Percentiles rank a stretch among this genome's conserved stretches.
These are phyloP conservation scores for Diachrysia chrysitis DNA, from an alignment of 2,888 invertebrate genomes.

Conservation along the genomic window DNA sequence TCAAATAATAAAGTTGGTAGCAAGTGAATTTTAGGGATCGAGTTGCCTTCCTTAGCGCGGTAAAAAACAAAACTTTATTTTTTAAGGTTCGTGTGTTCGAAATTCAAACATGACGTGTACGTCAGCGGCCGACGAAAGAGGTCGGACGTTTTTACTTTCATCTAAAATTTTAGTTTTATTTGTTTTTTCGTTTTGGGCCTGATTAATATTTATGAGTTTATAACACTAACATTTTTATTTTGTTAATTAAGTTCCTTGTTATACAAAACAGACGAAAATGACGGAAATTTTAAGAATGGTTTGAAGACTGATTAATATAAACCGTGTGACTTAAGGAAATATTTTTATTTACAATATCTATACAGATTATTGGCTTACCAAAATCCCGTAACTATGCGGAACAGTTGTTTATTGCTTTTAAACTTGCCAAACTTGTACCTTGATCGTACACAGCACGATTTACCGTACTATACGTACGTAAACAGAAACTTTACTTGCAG, in stretches of 20 bases:
- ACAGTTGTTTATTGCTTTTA: background rate
- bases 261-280: slow-evolving; percentile 30
- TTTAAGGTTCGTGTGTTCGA: slow-evolving; percentile 77
- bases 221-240: slow-evolving; percentile 29
- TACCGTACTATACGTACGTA: background rate
- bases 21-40: slow-evolving; percentile 88
- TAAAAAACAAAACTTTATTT: slow-evolving; percentile 70
- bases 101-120: slow-evolving; percentile 84
- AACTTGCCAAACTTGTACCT: background rate
- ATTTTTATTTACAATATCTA: too few species aligned
- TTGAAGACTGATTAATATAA: too few species aligned
- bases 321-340: too few species aligned
- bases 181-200: slow-evolving; percentile 43
- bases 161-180: slow-evolving; percentile 53
- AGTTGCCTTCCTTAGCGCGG: slow-evolving; percentile 77
- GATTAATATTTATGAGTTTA: slow-evolving; percentile 45
- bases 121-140: slow-evolving; percentile 81
- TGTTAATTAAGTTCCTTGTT: slow-evolving; percentile 40
- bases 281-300: slow-evolving; percentile 13
- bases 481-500: background rate
- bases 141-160: slow-evolving; percentile 77
- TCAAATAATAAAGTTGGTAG: slow-evolving; percentile 89
- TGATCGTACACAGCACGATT: background rate
- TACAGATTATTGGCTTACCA: background rate
- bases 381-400: background rate